phyloP scores from a whole-genome alignment of 2,888 invertebrate genomes.

The Halocaridina rubra region DNA sequence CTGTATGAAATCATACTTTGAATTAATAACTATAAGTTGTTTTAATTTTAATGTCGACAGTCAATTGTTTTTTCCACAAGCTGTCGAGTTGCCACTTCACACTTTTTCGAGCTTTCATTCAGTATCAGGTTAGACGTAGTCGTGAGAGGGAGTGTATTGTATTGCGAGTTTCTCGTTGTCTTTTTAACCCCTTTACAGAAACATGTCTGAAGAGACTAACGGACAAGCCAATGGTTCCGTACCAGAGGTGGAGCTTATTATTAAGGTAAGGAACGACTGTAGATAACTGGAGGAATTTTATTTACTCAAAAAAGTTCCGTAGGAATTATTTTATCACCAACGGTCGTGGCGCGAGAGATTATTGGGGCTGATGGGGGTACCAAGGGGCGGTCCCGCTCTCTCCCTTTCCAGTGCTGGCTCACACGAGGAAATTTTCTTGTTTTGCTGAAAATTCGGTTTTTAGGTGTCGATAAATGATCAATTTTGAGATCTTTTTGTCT shows the following conservation, averaged over 20 bases:
- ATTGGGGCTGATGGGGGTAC: background rate
- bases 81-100: background rate
- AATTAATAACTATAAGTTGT: background rate
- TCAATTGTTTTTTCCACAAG: too few species aligned
- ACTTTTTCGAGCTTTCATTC: background rate
- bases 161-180: background rate
- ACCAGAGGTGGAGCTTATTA: constrained; percentile 50
- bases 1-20: background rate
- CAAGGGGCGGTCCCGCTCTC: background rate
- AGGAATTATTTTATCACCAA: background rate
- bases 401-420: too few species aligned
- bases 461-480: too few species aligned
- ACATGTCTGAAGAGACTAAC: constrained; percentile 51
- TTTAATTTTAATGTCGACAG: background rate
- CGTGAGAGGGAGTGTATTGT: background rate
- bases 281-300: background rate
- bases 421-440: too few species aligned
- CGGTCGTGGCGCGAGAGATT: background rate
- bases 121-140: constrained; percentile 28
- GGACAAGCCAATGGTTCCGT: constrained; percentile 49
- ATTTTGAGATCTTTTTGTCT: too few species aligned
- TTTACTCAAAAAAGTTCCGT: background rate
- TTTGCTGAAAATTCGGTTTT: too few species aligned
- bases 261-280: constrained; percentile 35
- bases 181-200: background rate